These are phyloP conservation scores for Okamejei kenojei DNA, from an alignment of 2,797 vertebrate species.

Conservation along the genomic window DNA sequence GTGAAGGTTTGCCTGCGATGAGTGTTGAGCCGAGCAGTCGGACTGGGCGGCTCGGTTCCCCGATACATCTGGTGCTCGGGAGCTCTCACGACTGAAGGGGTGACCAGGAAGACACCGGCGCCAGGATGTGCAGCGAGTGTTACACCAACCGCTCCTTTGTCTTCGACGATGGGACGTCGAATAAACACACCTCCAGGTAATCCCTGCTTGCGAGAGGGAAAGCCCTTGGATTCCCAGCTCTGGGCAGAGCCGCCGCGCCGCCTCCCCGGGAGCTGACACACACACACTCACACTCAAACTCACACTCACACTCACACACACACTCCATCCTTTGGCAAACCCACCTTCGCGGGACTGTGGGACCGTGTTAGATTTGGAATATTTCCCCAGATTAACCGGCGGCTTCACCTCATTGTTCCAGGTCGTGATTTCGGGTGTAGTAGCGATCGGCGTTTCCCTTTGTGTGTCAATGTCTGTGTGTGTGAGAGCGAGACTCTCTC, in stretches of 20 bases:
- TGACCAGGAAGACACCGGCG: neutral
- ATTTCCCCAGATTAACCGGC: neutral
- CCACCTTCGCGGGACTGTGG: neutral
- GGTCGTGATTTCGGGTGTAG: neutral
- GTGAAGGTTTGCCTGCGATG: neutral
- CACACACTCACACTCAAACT: no score
- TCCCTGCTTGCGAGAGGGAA: no score
- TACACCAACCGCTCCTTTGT: slow-evolving; percentile 29
- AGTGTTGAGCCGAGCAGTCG: neutral
- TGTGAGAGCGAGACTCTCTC: no score
- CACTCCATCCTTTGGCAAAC: neutral
- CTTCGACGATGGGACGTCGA: neutral
- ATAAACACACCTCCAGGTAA: neutral
- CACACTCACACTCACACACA: no score
- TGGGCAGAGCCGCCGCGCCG: no score
- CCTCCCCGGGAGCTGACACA: no score
- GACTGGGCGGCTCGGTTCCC: neutral
- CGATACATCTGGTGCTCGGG: no score
- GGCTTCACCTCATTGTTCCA: no score
- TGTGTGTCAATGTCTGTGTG: no score
- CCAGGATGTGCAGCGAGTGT: slow-evolving; percentile 6
- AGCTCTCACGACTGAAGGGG: no score
- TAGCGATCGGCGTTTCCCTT: no score
- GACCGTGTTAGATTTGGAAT: neutral
- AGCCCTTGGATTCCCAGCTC: no score